Conservation (phyloP, 2,888 invertebrate genomes). For the Fragum whitleyi region DNA sequence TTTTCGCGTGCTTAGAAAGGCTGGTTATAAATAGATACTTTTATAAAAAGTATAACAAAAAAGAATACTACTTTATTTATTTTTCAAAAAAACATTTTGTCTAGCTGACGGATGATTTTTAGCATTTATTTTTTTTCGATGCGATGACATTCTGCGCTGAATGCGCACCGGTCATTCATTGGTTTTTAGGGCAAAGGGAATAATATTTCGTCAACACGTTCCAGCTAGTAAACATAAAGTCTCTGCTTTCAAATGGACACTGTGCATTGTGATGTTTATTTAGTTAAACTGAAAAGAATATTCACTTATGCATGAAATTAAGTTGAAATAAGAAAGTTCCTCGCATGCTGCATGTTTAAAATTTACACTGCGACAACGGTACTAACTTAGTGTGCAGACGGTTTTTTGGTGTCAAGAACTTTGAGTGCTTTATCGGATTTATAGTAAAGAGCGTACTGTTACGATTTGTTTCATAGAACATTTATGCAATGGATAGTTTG, state of each 20-base stretch:
- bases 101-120: no score
- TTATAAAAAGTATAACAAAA: no score
- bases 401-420: slow-evolving; percentile 16
- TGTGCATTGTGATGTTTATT: neutral
- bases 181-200: slow-evolving; percentile 2
- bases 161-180: neutral
- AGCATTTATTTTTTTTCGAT: no score
- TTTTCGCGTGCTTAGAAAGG: neutral
- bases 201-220: slow-evolving; percentile 24
- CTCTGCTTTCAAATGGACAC: neutral
- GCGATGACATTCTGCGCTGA: neutral
- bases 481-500: slow-evolving; percentile 26
- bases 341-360: slow-evolving; percentile 8
- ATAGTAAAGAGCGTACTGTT: neutral
- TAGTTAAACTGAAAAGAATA: neutral
- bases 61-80: no score
- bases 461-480: neutral
- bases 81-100: no score
- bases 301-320: slow-evolving; percentile 20
- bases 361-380: neutral
- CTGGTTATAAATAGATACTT: slow-evolving; percentile 10
- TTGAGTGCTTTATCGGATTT: neutral
- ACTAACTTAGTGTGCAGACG: slow-evolving; percentile 10
- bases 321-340: neutral
- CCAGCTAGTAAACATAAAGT: slow-evolving; percentile 6